A percentile compares a stretch with the other conserved stretches of the same genome.
phyloP scores from a whole-genome alignment of 2,888 invertebrate species.

The Oligia strigilis region DNA sequence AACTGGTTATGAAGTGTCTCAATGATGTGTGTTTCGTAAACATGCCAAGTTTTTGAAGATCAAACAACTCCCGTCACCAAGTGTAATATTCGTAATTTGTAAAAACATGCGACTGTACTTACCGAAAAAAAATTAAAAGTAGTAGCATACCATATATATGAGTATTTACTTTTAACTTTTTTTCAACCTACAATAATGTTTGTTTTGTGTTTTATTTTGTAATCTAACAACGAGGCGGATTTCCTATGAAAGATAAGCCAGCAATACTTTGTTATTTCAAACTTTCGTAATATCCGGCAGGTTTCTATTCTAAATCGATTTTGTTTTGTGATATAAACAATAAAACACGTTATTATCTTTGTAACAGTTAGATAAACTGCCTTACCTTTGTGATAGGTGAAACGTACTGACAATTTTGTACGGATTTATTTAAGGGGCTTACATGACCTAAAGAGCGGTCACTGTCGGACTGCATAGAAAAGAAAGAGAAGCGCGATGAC shows the following conservation, averaged over 20 bases:
- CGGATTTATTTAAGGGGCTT: neutral
- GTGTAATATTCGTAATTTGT: neutral
- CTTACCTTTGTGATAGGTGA: neutral
- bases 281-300: constrained; percentile 44
- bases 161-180: neutral
- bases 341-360: constrained; percentile 2
- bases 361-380: constrained; percentile 2
- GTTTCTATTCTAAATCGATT: constrained; percentile 32
- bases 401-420: neutral
- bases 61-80: too few relatives aligned
- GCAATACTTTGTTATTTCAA: constrained; percentile 29
- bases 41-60: neutral
- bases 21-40: too few relatives aligned
- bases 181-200: neutral
- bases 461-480: too few relatives aligned
- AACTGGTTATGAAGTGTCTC: neutral
- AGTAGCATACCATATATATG: too few relatives aligned
- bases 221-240: neutral
- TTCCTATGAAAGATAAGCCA: constrained; percentile 26
- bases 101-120: neutral
- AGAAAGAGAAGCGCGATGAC: too few relatives aligned
- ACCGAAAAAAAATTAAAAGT: neutral
- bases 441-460: too few relatives aligned
- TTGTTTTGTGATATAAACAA: constrained; percentile 19
- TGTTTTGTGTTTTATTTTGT: neutral